Evolutionary conservation across 2,113 vertebrate genomes (phyloP).

Genomic region (Amblyopsis rosae): DNA sequence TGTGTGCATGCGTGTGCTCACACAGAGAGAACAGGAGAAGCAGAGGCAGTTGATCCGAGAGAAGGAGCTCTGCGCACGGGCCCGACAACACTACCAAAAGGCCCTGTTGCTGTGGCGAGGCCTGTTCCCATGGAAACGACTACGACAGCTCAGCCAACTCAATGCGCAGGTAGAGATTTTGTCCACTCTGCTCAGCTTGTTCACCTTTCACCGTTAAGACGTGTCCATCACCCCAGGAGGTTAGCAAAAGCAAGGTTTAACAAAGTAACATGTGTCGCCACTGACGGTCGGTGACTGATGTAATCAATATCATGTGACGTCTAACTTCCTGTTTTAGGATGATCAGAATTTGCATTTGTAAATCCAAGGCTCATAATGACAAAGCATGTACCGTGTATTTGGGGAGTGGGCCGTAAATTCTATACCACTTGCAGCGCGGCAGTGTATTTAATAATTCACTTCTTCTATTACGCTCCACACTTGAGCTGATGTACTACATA

Average conservation of each 20-base stretch:
- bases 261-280: too few relatives aligned
- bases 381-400: too few relatives aligned
- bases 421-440: neutral
- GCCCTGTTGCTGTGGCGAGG: slow-evolving; percentile 79
- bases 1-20: neutral
- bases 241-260: too few relatives aligned
- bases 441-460: too few relatives aligned
- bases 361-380: too few relatives aligned
- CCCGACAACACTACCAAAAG: slow-evolving; percentile 79
- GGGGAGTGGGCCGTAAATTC: neutral
- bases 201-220: neutral
- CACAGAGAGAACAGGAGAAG: slow-evolving; percentile 86
- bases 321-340: too few relatives aligned
- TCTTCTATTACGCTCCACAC: too few relatives aligned
- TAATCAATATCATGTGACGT: too few relatives aligned
- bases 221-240: neutral
- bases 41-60: slow-evolving; percentile 77
- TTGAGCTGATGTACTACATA: too few relatives aligned
- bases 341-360: too few relatives aligned
- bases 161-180: slow-evolving; percentile 74
- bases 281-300: too few relatives aligned
- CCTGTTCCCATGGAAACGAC: slow-evolving; percentile 85
- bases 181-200: neutral
- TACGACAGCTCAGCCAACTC: slow-evolving; percentile 74
- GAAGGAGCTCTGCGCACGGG: slow-evolving; percentile 75